These are phyloP conservation scores for Xanthia icteritia DNA, from an alignment of 2,888 invertebrate genomes.

Conservation along the genomic window DNA sequence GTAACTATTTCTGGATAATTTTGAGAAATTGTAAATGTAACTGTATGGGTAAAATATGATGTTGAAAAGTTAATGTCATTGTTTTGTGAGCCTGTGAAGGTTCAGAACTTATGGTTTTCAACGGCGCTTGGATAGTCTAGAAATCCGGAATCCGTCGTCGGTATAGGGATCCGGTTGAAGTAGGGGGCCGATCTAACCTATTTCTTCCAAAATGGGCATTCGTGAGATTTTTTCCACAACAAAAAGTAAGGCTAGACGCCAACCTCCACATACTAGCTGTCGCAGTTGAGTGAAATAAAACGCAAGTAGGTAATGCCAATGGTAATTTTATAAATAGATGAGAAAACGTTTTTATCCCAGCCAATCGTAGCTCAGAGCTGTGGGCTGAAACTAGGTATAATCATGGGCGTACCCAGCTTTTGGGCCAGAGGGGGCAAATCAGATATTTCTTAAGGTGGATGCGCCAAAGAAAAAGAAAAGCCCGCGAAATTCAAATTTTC, in stretches of 20 bases:
- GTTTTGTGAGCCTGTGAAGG: neutral
- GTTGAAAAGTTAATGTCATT: neutral
- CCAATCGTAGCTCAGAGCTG: neutral
- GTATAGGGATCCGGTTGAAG: too few relatives aligned
- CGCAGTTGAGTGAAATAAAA: neutral
- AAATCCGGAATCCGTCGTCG: neutral
- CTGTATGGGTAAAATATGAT: neutral
- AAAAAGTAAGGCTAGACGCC: neutral
- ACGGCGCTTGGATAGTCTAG: neutral
- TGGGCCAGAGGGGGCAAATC: too few relatives aligned
- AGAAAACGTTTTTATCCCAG: neutral
- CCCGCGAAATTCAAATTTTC: too few relatives aligned
- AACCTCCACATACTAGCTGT: neutral
- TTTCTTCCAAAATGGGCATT: neutral
- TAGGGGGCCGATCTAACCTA: neutral
- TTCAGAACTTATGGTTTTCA: neutral
- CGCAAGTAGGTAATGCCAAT: neutral
- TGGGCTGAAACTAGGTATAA: neutral
- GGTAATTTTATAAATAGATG: too few relatives aligned
- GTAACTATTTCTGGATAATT: constrained; percentile 57
- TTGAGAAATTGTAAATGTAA: constrained; percentile 24
- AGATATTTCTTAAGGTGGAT: too few relatives aligned
- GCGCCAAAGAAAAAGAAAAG: too few relatives aligned
- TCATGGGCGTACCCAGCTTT: too few relatives aligned
- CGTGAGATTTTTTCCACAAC: neutral